phyloP scores from a whole-genome alignment of 1,140 invertebrate genomes.

The Eueides isabella region DNA sequence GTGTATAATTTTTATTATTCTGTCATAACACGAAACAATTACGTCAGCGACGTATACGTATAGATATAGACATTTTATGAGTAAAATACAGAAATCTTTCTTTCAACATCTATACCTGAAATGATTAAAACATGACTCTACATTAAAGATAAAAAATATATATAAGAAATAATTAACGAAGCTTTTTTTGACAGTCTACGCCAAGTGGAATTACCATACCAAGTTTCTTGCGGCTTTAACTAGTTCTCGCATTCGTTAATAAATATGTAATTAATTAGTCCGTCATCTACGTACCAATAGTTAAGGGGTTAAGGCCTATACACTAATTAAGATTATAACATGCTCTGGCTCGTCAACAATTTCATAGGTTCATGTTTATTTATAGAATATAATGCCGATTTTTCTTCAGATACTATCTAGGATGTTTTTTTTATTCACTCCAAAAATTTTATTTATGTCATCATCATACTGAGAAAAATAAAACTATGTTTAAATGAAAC shows the following conservation, averaged over 20 bases:
- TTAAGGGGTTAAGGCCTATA: slow-evolving; percentile 27
- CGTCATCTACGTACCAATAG: slow-evolving; percentile 18
- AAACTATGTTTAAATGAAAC: too few species aligned
- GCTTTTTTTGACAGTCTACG: background rate
- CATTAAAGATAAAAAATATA: background rate
- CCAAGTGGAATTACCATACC: background rate
- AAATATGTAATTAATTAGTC: slow-evolving; percentile 24
- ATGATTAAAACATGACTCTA: too few species aligned
- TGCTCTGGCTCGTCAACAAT: background rate
- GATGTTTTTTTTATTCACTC: too few species aligned
- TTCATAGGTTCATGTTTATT: background rate
- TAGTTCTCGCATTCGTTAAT: slow-evolving; percentile 16
- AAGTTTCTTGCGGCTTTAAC: background rate
- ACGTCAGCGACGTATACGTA: background rate
- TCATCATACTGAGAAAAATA: too few species aligned
- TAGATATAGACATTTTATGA: too few species aligned
- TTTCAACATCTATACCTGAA: too few species aligned
- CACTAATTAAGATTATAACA: slow-evolving; percentile 18
- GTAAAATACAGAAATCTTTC: too few species aligned
- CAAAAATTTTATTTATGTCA: too few species aligned
- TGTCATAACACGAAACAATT: background rate
- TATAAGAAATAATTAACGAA: too few species aligned
- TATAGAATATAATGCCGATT: background rate
- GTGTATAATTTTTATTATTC: background rate
- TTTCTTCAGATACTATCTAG: background rate